Conservation (phyloP, 1,140 invertebrate genomes). For the Bombus terrestris region DNA sequence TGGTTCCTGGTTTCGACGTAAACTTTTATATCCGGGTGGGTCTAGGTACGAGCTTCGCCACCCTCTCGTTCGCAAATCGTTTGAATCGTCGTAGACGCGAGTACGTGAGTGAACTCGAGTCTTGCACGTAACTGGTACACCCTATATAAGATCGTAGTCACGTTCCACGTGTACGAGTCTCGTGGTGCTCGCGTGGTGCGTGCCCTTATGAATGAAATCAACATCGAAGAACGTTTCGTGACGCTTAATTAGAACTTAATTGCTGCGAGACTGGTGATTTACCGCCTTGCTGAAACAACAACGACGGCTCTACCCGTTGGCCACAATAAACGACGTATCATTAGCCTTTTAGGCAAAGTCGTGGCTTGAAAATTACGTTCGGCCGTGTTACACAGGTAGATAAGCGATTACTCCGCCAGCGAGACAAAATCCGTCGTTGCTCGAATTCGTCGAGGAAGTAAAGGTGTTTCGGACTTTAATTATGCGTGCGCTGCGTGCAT, state of each 20-base stretch:
- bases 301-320: not conserved
- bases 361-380: slow-evolving; percentile 1
- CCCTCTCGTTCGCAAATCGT: slow-evolving; percentile 7
- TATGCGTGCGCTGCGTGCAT: slow-evolving; percentile 45
- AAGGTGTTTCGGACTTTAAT: slow-evolving; percentile 55
- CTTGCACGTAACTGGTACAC: not conserved
- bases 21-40: not conserved
- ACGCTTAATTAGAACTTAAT: slow-evolving; percentile 68
- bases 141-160: slow-evolving; percentile 24
- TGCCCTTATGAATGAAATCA: slow-evolving; percentile 47
- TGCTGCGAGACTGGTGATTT: slow-evolving; percentile 52
- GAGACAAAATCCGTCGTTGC: not conserved
- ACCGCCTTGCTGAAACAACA: slow-evolving; percentile 43
- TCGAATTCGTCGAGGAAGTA: slow-evolving; percentile 10
- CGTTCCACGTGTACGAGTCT: slow-evolving; percentile 19
- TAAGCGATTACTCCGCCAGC: not conserved
- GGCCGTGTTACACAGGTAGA: not conserved
- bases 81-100: slow-evolving; percentile 5
- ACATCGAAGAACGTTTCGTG: slow-evolving; percentile 28
- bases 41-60: not conserved
- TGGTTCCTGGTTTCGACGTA: not conserved
- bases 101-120: slow-evolving; percentile 50
- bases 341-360: slow-evolving; percentile 56
- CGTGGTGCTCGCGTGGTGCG: not conserved
- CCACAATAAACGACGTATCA: slow-evolving; percentile 40